Evolutionary conservation across 2,113 vertebrate genomes (phyloP).

Genomic region (Cyanistes caeruleus): DNA sequence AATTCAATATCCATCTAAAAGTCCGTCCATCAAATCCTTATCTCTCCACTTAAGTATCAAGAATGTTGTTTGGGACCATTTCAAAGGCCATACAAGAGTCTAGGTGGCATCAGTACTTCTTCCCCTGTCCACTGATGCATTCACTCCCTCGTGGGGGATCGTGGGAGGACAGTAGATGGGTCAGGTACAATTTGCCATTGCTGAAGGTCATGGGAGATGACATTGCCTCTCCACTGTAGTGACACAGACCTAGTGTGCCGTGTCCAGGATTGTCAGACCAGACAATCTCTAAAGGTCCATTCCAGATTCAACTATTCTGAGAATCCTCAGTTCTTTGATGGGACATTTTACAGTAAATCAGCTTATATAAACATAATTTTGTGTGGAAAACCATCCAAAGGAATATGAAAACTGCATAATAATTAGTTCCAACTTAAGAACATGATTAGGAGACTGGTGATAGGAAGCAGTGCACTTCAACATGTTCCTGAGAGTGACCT

Average conservation of each 20-base stretch:
- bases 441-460: background rate
- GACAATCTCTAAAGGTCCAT: background rate
- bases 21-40: background rate
- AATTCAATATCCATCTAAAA: background rate
- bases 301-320: background rate
- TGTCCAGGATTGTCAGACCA: background rate
- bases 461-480: too few species aligned
- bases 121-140: background rate
- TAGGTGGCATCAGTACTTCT: background rate
- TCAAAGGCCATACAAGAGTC: background rate
- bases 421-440: background rate
- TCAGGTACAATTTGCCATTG: background rate
- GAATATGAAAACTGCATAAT: background rate
- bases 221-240: background rate
- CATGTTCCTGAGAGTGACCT: too few species aligned
- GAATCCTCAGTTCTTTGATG: background rate
- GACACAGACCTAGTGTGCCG: background rate
- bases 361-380: background rate
- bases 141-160: accelerated
- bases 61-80: background rate
- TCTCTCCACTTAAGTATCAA: background rate
- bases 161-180: background rate
- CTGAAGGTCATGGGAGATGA: background rate
- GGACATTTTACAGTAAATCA: background rate
- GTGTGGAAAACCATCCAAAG: background rate